Evolutionary conservation across 2,888 invertebrate species (phyloP).

Genomic region (Lydus trimaculatus): DNA sequence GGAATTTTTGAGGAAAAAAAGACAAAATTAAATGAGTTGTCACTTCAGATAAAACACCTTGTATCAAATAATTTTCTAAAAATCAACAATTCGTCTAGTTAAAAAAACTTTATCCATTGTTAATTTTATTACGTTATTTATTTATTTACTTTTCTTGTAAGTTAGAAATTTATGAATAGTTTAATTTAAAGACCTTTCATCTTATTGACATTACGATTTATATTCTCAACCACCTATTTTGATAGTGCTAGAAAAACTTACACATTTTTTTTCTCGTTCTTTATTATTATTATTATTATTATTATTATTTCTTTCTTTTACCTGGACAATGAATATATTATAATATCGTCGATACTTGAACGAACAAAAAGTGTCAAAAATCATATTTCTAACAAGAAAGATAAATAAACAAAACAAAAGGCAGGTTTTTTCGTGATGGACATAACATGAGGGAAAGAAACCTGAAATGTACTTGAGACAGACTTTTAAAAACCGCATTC

Average conservation of each 20-base stretch:
- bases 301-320: constrained; percentile 7
- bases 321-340: constrained; percentile 25
- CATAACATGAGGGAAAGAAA: constrained; percentile 34
- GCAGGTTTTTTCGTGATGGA: constrained; percentile 41
- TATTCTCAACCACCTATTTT: constrained; percentile 16
- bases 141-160: not conserved
- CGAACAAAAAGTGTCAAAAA: constrained; percentile 45
- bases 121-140: not conserved
- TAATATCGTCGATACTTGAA: constrained; percentile 23
- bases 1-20: no score
- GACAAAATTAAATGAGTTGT: no score
- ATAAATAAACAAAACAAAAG: constrained; percentile 47
- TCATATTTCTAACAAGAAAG: constrained; percentile 46
- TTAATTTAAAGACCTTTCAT: not conserved
- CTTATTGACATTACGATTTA: constrained; percentile 6
- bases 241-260: constrained; percentile 27
- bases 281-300: not conserved
- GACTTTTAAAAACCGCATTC: constrained; percentile 44
- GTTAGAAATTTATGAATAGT: not conserved
- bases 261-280: not conserved
- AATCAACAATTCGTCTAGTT: not conserved
- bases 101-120: not conserved
- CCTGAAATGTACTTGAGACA: constrained; percentile 48
- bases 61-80: not conserved
- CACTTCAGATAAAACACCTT: not conserved